phyloP scores from a whole-genome alignment of 35 echinoderm and acorn worm species.

The Stichopus chloronotus region DNA sequence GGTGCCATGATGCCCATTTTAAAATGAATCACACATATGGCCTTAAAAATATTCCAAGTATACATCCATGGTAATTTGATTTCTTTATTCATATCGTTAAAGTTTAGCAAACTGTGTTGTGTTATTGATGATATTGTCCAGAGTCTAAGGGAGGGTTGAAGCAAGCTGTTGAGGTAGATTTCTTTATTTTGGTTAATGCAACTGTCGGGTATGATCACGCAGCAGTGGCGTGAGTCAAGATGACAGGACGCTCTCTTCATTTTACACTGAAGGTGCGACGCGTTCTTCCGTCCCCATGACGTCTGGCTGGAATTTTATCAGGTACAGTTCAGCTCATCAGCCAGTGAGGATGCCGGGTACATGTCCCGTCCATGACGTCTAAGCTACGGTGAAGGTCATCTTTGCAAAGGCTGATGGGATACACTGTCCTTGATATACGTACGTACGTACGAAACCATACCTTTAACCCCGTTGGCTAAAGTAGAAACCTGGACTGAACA shows the following conservation, averaged over 20 bases:
- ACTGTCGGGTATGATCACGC: background rate
- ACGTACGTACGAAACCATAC: too few relatives aligned
- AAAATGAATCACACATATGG: too few relatives aligned
- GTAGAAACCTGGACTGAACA: too few relatives aligned
- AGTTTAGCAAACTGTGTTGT: background rate
- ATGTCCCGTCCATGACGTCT: background rate
- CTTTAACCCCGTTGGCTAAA: too few relatives aligned
- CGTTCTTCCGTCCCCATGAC: slow-evolving; percentile 23
- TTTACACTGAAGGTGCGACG: slow-evolving; percentile 40
- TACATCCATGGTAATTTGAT: background rate
- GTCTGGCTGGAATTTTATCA: background rate
- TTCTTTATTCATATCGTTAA: background rate
- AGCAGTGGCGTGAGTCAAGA: background rate
- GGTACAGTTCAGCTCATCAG: background rate
- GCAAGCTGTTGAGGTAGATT: background rate
- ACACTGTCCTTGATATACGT: background rate
- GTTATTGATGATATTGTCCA: background rate
- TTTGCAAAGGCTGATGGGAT: background rate
- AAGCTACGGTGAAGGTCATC: background rate
- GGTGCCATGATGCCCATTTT: too few relatives aligned
- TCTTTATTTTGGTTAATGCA: background rate
- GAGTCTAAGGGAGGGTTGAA: background rate
- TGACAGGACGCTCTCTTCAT: background rate
- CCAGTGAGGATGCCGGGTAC: background rate
- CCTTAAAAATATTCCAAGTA: background rate